Percentiles rank a stretch among this genome's conserved stretches.
These are phyloP conservation scores for Melanerpes formicivorus DNA, from an alignment of 2,113 vertebrate species.

Conservation along the genomic window DNA sequence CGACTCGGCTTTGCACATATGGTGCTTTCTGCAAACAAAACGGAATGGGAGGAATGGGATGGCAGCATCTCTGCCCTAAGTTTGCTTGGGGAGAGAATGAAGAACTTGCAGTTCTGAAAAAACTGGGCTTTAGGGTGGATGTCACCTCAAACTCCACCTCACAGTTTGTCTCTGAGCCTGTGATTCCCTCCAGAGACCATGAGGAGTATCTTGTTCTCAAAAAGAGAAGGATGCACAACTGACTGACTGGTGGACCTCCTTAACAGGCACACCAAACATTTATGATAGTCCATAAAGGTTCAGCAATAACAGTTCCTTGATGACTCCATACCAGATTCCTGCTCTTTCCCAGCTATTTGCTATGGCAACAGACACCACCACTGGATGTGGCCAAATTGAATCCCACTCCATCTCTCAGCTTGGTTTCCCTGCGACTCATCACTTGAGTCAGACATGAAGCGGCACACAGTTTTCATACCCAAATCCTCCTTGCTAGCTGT, in stretches of 20 bases:
- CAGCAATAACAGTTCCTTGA: background rate
- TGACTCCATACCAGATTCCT: background rate
- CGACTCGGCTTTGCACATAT: background rate
- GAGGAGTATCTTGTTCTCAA: background rate
- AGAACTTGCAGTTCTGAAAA: background rate
- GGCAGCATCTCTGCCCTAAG: background rate
- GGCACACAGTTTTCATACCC: background rate
- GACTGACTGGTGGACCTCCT: background rate
- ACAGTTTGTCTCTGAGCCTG: background rate
- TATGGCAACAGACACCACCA: background rate
- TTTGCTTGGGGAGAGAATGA: background rate
- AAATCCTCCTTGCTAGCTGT: background rate
- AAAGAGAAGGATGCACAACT: background rate
- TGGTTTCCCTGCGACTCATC: background rate
- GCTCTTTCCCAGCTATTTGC: background rate
- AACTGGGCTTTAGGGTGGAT: rapidly evolving
- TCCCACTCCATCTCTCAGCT: background rate
- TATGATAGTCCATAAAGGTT: background rate
- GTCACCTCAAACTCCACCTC: background rate
- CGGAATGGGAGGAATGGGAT: background rate
- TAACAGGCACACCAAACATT: background rate
- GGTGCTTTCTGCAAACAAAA: slow-evolving; percentile 1
- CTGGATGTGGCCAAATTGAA: background rate
- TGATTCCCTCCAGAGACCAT: background rate
- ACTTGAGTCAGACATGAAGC: background rate